These are phyloP conservation scores for Antitype chi DNA, from an alignment of 2,888 invertebrate genomes.

Conservation along the genomic window DNA sequence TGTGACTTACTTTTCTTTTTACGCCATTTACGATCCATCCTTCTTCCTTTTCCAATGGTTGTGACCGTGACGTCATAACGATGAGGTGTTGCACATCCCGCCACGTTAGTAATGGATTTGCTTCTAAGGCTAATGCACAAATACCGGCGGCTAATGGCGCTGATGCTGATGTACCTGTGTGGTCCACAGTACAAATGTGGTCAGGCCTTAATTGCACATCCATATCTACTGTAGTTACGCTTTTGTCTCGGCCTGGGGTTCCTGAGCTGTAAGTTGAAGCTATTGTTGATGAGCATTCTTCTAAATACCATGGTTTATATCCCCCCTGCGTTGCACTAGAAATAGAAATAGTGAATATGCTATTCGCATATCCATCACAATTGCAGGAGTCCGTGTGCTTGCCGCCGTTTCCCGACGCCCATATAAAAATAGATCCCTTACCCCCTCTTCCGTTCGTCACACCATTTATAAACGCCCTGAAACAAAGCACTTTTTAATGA, in stretches of 20 bases:
- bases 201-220: constrained; percentile 96
- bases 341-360: constrained; percentile 99
- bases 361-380: constrained; percentile 99
- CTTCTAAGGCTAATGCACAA: constrained; percentile 97
- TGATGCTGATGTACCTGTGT: constrained; percentile 98
- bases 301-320: constrained; percentile 99
- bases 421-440: constrained; percentile 98
- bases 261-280: constrained; percentile 99
- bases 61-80: constrained; percentile 96
- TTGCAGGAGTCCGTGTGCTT: constrained; percentile 99
- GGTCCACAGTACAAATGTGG: constrained; percentile 97
- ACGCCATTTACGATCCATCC: constrained; percentile 99
- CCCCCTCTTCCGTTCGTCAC: constrained; percentile 98
- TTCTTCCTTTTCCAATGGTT: constrained; percentile 96
- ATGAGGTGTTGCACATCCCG: constrained; percentile 99
- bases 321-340: constrained; percentile 99
- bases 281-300: constrained; percentile 99
- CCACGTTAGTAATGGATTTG: constrained; percentile 98
- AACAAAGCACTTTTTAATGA: constrained; percentile 85
- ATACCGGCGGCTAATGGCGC: constrained; percentile 99
- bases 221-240: constrained; percentile 97
- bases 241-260: constrained; percentile 97
- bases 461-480: constrained; percentile 97
- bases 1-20: constrained; percentile 98
- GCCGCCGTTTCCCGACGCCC: constrained; percentile 99